phyloP scores from a whole-genome alignment of 2,888 invertebrate species.

The Drosophila anomalata region DNA sequence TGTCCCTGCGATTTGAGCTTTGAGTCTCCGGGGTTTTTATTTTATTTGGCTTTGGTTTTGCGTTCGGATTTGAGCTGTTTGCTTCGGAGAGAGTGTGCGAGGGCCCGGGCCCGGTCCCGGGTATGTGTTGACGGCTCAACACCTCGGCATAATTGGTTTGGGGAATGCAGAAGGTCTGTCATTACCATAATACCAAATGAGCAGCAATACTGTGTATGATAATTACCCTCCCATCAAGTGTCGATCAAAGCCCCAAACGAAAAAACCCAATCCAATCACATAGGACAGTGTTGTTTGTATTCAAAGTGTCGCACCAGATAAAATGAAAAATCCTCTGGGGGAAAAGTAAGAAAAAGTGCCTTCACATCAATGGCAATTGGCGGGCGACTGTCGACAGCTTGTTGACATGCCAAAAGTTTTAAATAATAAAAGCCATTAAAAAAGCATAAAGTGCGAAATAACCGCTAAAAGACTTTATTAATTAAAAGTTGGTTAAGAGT shows the following conservation, averaged over 20 bases:
- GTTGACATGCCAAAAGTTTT: constrained; percentile 37
- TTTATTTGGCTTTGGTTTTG: constrained; percentile 14
- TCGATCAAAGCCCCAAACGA: background rate
- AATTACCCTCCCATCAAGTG: constrained; percentile 42
- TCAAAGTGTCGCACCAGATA: constrained; percentile 31
- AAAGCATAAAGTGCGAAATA: constrained; percentile 15
- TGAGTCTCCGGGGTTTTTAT: constrained; percentile 7
- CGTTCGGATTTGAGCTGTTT: constrained; percentile 5
- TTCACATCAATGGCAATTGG: constrained; percentile 30
- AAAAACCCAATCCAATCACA: constrained; percentile 8
- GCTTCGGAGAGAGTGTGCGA: constrained; percentile 5
- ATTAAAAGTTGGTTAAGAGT: constrained; percentile 37
- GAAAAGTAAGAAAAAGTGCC: constrained; percentile 4
- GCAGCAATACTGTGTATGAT: constrained; percentile 1
- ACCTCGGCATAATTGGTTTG: constrained; percentile 52
- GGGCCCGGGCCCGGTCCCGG: too few species aligned
- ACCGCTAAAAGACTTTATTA: constrained; percentile 23
- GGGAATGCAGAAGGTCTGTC: constrained; percentile 26
- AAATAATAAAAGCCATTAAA: constrained; percentile 58
- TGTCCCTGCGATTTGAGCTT: constrained; percentile 31
- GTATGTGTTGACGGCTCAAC: constrained; percentile 59
- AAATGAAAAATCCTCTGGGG: constrained; percentile 27
- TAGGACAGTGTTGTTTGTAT: constrained; percentile 6
- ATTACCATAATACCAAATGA: constrained; percentile 56
- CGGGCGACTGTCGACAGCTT: constrained; percentile 40